Percentiles rank a stretch among this genome's conserved stretches.
Evolutionary conservation across 2,888 invertebrate species (phyloP).

Genomic region (Athalia circularis): DNA sequence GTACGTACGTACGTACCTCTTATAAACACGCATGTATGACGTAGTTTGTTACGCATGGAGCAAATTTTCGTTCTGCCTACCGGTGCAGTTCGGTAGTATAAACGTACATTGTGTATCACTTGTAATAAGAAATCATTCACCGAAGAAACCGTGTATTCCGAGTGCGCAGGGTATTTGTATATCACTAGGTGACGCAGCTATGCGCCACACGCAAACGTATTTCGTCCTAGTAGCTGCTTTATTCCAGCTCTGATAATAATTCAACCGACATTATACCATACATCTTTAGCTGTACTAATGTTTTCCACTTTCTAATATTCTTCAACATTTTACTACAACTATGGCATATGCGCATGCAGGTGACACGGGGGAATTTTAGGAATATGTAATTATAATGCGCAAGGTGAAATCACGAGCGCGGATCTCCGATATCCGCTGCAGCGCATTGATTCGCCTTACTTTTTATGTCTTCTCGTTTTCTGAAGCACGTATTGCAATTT

Average conservation of each 20-base stretch:
- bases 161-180: background rate
- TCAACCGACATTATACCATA: background rate
- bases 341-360: background rate
- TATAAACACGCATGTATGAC: constrained; percentile 20
- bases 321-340: background rate
- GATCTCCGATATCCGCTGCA: too few relatives aligned
- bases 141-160: background rate
- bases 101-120: background rate
- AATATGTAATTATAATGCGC: background rate
- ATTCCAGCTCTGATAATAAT: constrained; percentile 10
- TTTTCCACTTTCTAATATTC: background rate
- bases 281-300: background rate
- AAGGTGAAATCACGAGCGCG: too few relatives aligned
- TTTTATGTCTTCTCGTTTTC: too few relatives aligned
- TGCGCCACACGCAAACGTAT: background rate
- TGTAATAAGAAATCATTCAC: constrained; percentile 20
- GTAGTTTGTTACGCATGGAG: constrained; percentile 33
- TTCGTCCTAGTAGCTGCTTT: background rate
- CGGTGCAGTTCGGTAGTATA: background rate
- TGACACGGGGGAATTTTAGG: background rate
- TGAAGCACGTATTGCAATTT: too few relatives aligned
- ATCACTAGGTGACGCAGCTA: background rate
- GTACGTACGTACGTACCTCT: too few relatives aligned
- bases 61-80: background rate
- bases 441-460: too few relatives aligned